Base-by-base conservation (phyloP, 2,113 vertebrate genomes). In the Emydura subglobosa region DNA sequence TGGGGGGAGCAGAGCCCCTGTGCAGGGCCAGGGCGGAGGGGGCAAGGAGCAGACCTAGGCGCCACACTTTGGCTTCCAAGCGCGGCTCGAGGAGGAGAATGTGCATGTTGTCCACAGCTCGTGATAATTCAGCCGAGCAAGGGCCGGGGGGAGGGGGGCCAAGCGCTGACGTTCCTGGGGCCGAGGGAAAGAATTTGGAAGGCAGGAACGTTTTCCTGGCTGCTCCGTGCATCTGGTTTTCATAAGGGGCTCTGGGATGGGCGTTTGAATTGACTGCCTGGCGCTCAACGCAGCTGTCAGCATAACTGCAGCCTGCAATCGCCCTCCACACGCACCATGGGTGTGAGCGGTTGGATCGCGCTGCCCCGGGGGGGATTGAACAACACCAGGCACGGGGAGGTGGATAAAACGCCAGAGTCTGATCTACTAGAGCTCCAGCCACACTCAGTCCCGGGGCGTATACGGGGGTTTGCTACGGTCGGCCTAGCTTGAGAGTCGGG, bases 151-250 rank as follows among this genome's bases (percentile, higher is more conserved):
- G 13, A 65, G 39, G 68, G 44, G 47, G 25, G 14, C 31, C 14
- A 19, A 19, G 65, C 47, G 76, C 76, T 6, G 34, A 5, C 11
- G 61, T 57, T 78, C 90, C 42, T 39, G 29, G 42, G 59, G 51
- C 83, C 31, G 42, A 51, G 79, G 54, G 85, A 87, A 53, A 72
- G 80, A 83, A 83, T 92, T 91, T 82, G 79, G 79, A 91, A 76
- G 74, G 65, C 9, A 10, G 39, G 49, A 24, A 65, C 68, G 7
- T 68, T 86, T 87, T 87, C 53, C 90, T 87, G 85, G 44, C 85
- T 12, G 53, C 6, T 5, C 34, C 4, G 1, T 39, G 25, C 91
- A 92, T 92, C 91, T 92, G 91, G 80, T 87, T 92, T 87, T 87
- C 91, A 92, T 92, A 87, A 92, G 85, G 72, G 29, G 10, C 79